Evolutionary conservation across 2,113 vertebrate genomes (phyloP).

Genomic region (Apodemus speciosus): DNA sequence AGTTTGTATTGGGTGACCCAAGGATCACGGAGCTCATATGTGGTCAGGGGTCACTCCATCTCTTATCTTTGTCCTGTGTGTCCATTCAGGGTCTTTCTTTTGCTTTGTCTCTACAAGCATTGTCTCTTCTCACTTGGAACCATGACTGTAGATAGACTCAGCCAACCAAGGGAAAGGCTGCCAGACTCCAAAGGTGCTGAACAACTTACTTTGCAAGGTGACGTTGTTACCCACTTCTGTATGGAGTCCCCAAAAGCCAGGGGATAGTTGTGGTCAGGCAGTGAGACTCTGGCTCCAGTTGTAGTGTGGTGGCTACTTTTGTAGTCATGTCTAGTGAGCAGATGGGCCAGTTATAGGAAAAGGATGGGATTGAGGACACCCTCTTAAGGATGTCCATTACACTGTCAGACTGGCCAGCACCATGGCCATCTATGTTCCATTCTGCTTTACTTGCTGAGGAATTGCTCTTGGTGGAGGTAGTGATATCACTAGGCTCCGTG

Average conservation of each 20-base stretch:
- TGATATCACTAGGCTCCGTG: background rate
- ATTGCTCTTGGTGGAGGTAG: background rate
- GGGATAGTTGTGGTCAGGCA: no score
- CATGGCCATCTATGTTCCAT: background rate
- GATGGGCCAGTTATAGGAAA: background rate
- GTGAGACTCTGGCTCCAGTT: no score
- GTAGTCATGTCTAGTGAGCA: background rate
- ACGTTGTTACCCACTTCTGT: no score
- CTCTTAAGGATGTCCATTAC: no score
- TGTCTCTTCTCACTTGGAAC: background rate
- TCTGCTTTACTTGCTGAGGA: background rate
- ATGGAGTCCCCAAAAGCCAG: background rate
- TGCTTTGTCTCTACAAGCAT: background rate
- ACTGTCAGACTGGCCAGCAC: no score
- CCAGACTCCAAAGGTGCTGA: background rate
- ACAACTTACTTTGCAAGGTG: background rate
- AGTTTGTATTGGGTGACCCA: fast-evolving
- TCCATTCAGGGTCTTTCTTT: background rate
- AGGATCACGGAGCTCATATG: background rate
- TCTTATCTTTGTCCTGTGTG: background rate
- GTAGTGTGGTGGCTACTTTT: background rate
- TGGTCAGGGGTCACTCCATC: background rate
- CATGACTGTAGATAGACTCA: background rate
- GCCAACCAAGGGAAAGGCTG: background rate
- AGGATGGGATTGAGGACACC: background rate